phyloP scores from a whole-genome alignment of 2,888 invertebrate species.

The Gibbula magus region DNA sequence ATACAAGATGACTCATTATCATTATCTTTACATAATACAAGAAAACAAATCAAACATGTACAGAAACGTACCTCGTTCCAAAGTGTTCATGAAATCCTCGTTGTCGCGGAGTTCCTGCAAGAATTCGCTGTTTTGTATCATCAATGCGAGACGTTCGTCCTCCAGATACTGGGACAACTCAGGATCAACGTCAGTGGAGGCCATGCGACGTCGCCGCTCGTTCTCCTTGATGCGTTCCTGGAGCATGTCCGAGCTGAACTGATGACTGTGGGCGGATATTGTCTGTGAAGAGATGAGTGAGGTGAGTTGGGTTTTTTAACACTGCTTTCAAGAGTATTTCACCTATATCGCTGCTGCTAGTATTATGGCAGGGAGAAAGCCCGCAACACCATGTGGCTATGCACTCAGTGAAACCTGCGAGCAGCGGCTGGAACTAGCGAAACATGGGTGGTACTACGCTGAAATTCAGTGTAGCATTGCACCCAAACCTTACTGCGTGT shows the following conservation, averaged over 20 bases:
- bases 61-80: constrained; percentile 82
- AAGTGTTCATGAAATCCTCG: constrained; percentile 88
- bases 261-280: constrained; percentile 49
- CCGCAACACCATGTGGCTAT: too few relatives aligned
- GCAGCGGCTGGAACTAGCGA: too few relatives aligned
- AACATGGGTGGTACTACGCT: too few relatives aligned
- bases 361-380: too few relatives aligned
- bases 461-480: too few relatives aligned
- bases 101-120: constrained; percentile 90
- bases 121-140: constrained; percentile 93
- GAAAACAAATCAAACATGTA: background rate
- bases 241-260: constrained; percentile 70
- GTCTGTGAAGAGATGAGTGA: constrained; percentile 38
- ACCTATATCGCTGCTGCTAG: too few relatives aligned
- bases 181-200: constrained; percentile 72
- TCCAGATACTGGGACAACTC: constrained; percentile 81
- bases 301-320: too few relatives aligned
- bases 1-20: too few relatives aligned
- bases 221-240: constrained; percentile 76
- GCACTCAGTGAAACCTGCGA: too few relatives aligned
- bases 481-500: too few relatives aligned
- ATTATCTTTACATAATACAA: too few relatives aligned
- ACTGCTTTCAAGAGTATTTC: too few relatives aligned
- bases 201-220: constrained; percentile 72
- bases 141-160: constrained; percentile 87